Percentiles rank a stretch among this genome's conserved stretches.
These are phyloP conservation scores for Chouioia cunea DNA, from an alignment of 2,888 invertebrate genomes.

Conservation along the genomic window DNA sequence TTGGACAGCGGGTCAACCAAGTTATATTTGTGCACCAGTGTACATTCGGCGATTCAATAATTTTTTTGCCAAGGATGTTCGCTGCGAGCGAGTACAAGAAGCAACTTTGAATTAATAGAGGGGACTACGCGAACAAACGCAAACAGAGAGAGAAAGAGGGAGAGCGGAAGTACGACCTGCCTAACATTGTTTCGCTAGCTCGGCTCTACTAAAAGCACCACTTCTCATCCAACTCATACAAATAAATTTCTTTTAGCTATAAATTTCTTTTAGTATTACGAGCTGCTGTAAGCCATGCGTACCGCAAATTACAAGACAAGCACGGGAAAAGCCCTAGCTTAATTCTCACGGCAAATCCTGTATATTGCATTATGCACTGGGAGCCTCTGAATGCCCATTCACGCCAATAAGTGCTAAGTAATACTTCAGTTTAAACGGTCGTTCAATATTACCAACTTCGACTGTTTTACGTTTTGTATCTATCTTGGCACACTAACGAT, in stretches of 20 bases:
- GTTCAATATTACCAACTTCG: too few relatives aligned
- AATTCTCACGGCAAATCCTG: too few relatives aligned
- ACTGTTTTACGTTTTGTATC: too few relatives aligned
- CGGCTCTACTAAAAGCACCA: too few relatives aligned
- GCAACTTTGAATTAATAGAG: conserved; percentile 5
- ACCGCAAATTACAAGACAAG: not conserved
- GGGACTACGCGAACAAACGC: not conserved
- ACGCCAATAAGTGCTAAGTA: too few relatives aligned
- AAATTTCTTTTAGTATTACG: not conserved
- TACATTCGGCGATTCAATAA: conserved; percentile 24
- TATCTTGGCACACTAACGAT: too few relatives aligned
- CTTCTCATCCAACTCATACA: too few relatives aligned
- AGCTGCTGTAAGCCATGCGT: conserved; percentile 1
- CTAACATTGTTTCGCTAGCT: not conserved
- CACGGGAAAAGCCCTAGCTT: too few relatives aligned
- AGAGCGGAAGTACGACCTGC: not conserved
- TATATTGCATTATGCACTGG: too few relatives aligned
- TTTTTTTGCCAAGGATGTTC: conserved; percentile 32
- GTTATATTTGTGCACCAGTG: not conserved
- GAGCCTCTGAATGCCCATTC: too few relatives aligned
- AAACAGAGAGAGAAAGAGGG: not conserved
- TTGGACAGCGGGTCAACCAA: not conserved
- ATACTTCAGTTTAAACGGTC: too few relatives aligned
- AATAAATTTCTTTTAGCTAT: not conserved
- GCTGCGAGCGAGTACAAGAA: not conserved